Conservation (phyloP, 2,888 invertebrate species). For the Mimachlamys varia region DNA sequence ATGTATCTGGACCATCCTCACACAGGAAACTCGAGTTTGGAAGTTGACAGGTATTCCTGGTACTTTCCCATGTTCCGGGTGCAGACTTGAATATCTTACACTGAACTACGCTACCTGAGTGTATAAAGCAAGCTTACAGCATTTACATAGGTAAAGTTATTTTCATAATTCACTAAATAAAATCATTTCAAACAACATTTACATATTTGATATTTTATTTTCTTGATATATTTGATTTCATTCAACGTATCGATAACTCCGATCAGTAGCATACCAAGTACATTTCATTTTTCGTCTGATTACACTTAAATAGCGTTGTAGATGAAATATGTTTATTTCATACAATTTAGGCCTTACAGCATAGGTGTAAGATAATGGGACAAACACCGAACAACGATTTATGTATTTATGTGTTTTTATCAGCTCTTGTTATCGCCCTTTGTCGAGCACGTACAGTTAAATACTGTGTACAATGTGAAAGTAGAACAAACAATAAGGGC, state of each 20-base stretch:
- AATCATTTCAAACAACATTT: too few species aligned
- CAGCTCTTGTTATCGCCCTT: conserved; percentile 11
- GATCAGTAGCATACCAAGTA: too few species aligned
- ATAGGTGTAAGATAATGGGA: neutral
- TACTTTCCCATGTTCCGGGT: neutral
- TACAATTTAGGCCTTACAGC: neutral
- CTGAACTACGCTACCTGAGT: neutral
- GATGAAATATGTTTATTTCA: neutral
- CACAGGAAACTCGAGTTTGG: neutral
- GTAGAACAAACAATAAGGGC: conserved; percentile 13
- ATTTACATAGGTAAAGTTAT: too few species aligned
- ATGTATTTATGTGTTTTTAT: conserved; percentile 3
- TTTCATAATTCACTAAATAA: too few species aligned
- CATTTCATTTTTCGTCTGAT: too few species aligned
- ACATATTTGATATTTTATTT: too few species aligned
- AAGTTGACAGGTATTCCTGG: neutral
- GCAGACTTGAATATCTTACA: neutral
- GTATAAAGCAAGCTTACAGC: too few species aligned
- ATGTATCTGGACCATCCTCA: neutral
- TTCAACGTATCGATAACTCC: too few species aligned
- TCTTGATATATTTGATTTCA: too few species aligned
- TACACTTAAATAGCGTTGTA: too few species aligned
- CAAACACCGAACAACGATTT: neutral
- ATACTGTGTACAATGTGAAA: conserved; percentile 8
- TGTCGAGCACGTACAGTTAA: neutral